Evolutionary conservation across 2,113 vertebrate species (phyloP), one percentile per base, ranked within the genome.

Genomic region (Callionymus lyra): DNA sequence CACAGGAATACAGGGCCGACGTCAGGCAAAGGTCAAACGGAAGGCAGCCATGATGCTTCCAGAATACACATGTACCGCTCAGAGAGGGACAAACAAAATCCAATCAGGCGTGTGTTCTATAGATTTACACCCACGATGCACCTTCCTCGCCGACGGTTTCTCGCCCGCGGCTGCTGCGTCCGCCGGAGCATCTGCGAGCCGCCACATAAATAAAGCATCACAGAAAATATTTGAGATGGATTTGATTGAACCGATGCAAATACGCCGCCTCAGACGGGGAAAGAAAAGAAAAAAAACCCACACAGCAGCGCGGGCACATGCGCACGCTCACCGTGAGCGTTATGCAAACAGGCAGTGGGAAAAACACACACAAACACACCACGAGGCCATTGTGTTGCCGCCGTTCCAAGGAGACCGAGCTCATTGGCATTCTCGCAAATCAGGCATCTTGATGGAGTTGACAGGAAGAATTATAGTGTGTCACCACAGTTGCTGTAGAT

Each of bases 351-450:
- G 31, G 35, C 31, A 37, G 42, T 50, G 41, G 21, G 44, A 52
- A 42, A 31, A 41, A 56, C 37, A 43, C 44, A 14, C 2, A 44
- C 47, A 47, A 38, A 16, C 37, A 38, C 51, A 51, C 55, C 59
- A 46, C 63, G 59, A 65, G 57, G 63, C 56, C 57, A 50, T 48
- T 41, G 56, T 69, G 65, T 46, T 14, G 38, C 63, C 14, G 44
- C 46, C 53, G 63, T 53, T 61, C 59, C 75, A 76, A 74, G 77
- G 73, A 82, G 72, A 80, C 66, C 2, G 35, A 57, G 71, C 71
- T 76, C 70, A 59, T 74, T 80, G 77, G 53, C 73, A 74, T 79
- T 72, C 68, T 49, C 44, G 61, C 57, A 76, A 68, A 76, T 74
- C 67, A 62, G 53, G 50, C 68, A 39, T 69, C 47, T 58, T 54